Conservation (phyloP, 2,888 invertebrate genomes). For the Paralinhomoeus sp. region DNA sequence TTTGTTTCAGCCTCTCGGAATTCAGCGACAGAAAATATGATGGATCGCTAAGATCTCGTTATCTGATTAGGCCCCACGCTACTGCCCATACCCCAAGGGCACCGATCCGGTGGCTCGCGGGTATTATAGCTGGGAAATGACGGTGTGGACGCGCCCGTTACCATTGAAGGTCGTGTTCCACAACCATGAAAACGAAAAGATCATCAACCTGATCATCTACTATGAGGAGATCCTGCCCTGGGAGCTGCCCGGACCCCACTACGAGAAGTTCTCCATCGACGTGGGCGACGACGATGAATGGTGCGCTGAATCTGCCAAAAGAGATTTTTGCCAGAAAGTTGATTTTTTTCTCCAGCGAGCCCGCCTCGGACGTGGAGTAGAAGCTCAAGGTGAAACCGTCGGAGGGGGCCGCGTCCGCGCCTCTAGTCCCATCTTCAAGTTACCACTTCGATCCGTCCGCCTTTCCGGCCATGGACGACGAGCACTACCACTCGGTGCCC, state of each 20-base stretch:
- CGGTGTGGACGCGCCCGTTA: neutral
- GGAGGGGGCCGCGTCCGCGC: no score
- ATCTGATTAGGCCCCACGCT: conserved; percentile 91
- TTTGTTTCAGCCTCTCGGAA: conserved; percentile 48
- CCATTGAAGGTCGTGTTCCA: conserved; percentile 45
- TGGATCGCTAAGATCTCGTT: conserved; percentile 93
- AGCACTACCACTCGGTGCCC: no score
- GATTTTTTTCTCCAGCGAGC: no score
- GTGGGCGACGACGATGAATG: neutral
- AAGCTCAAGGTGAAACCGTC: no score
- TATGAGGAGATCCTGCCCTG: conserved; percentile 53
- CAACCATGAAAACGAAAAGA: conserved; percentile 71
- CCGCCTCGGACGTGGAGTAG: no score
- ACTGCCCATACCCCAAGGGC: conserved; percentile 77
- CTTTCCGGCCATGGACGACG: no score
- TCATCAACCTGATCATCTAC: conserved; percentile 73
- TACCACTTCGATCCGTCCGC: no score
- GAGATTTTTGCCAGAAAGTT: no score
- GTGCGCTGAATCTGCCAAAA: no score
- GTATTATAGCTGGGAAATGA: neutral
- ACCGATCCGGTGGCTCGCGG: conserved; percentile 62
- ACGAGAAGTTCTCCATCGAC: conserved; percentile 14
- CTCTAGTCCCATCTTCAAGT: no score
- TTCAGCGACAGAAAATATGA: conserved; percentile 87
- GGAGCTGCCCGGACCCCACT: conserved; percentile 15